Evolutionary conservation across 2,113 vertebrate genomes (phyloP), one percentile per base, ranked within the genome.

Genomic region (Marmota monax): DNA sequence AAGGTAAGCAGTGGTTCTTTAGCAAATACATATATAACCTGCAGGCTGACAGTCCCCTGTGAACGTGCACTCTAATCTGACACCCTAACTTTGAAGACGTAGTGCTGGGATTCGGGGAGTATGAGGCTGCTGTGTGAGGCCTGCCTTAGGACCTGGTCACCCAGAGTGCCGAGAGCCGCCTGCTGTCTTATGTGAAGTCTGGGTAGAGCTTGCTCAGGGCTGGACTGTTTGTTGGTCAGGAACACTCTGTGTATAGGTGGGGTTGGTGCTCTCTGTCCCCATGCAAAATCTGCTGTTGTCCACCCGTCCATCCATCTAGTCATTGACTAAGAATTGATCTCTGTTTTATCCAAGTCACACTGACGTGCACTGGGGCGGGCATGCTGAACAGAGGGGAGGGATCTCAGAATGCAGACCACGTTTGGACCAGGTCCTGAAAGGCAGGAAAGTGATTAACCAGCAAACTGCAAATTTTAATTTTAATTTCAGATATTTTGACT

Each of bases 231-330:
- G 9, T 23, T 72, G 72, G 16, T 23, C 7, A 7, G 27, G 83
- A 45, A 23, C 2, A 20, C 10, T n/a, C 11, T 14, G 9, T 45
- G n/a, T 63, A 2, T 37, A 12, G 17, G 20, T 12, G 25, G 4
- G 17, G 37, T 8, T 63, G 17, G 45, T 45, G 8, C 45, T 45
- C 7, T 9, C 7, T 45, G 45, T 22, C 17, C 42, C 37, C 20
- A 10, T 10, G 39, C 10, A 76, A 4, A 87, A 6, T 3, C 23
- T 2, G 34, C 27, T 34, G 25, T 45, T 6, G 2, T 56, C 32
- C 14, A 5, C 10, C 5, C 27, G 16, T 7, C 45, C 1, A 1
- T 27, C 17, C 18, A 20, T 34, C 37, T 39, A 14, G 16, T 2
- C 63, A 48, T 1, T 23, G 51, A 32, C 14, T 22, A 10, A 27